These are phyloP conservation scores for Promerops cafer DNA, from an alignment of 2,113 vertebrate species.

Conservation along the genomic window DNA sequence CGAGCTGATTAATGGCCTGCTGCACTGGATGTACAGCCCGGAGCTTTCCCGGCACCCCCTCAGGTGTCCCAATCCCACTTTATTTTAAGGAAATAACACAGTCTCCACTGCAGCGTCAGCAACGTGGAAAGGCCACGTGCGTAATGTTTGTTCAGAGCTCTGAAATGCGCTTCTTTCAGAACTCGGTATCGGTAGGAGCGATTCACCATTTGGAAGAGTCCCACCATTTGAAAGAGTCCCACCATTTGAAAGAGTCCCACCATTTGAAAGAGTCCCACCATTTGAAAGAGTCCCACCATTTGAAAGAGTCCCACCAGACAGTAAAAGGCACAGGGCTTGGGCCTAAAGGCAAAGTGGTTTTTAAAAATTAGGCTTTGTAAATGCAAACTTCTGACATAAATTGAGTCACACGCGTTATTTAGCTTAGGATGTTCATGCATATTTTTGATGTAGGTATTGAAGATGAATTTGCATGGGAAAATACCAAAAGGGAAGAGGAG, in stretches of 20 bases:
- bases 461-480: background rate
- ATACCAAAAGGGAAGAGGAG: background rate
- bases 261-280: no score
- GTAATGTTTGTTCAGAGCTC: background rate
- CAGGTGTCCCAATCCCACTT: background rate
- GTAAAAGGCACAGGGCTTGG: background rate
- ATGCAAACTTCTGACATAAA: background rate
- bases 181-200: rapidly evolving
- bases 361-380: background rate
- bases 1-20: background rate
- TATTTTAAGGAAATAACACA: background rate
- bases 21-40: background rate
- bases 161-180: background rate
- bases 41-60: background rate
- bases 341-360: background rate
- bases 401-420: background rate
- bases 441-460: background rate
- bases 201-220: rapidly evolving
- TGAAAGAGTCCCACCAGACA: no score
- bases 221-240: no score
- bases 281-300: no score
- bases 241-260: no score
- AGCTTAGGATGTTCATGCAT: background rate
- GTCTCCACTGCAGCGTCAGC: background rate
- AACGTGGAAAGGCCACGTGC: rapidly evolving